Percentiles rank a stretch among this genome's conserved stretches.
Evolutionary conservation across 1,140 invertebrate species (phyloP).

Genomic region (Cydia strobilella): DNA sequence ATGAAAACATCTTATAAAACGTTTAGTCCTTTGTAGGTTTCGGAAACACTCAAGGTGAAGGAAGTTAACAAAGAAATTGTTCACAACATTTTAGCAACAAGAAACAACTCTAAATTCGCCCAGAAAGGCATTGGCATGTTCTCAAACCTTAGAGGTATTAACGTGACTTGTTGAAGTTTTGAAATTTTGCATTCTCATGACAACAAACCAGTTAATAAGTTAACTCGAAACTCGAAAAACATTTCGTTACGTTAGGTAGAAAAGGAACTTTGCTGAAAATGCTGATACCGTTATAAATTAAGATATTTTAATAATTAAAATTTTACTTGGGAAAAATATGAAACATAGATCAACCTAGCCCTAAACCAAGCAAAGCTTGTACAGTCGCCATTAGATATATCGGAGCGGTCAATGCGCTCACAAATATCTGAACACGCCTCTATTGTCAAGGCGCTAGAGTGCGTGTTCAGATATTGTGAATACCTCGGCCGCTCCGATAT

Average conservation of each 20-base stretch:
- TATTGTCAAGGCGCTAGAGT: too few species aligned
- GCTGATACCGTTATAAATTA: too few species aligned
- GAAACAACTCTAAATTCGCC: background rate
- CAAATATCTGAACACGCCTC: too few species aligned
- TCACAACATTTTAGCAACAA: background rate
- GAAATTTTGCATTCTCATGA: background rate
- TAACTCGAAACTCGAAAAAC: background rate
- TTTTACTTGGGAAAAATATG: too few species aligned
- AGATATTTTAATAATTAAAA: too few species aligned
- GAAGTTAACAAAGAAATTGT: background rate
- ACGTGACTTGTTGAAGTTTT: background rate
- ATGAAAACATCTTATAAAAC: background rate
- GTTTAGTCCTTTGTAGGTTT: background rate
- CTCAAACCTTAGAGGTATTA: background rate
- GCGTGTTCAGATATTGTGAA: too few species aligned
- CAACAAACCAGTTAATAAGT: background rate
- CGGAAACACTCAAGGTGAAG: background rate
- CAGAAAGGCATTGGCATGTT: background rate
- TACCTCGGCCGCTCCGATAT: too few species aligned
- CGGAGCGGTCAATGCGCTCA: too few species aligned
- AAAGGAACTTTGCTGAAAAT: too few species aligned
- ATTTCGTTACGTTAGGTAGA: background rate
- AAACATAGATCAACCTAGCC: too few species aligned
- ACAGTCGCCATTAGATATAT: too few species aligned
- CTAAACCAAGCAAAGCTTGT: too few species aligned